A percentile compares a stretch with the other conserved stretches of the same genome.
Evolutionary conservation across 2,888 invertebrate species (phyloP).

Genomic region (Leucophenga maculata): DNA sequence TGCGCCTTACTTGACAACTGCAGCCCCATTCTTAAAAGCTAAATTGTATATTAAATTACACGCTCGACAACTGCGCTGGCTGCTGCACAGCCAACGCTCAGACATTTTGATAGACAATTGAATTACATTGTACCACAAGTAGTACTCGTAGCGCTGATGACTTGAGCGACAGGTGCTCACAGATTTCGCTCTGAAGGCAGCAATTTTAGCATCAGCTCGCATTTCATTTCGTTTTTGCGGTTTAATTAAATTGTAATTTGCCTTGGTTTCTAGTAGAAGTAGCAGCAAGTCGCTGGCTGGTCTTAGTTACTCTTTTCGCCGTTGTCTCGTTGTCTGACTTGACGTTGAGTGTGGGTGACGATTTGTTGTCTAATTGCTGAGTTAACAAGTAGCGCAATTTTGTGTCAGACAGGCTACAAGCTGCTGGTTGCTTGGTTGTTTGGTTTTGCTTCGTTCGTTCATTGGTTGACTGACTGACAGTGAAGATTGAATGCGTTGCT

Average conservation of each 20-base stretch:
- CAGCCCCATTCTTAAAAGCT: constrained; percentile 12
- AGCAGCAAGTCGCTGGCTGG: too few species aligned
- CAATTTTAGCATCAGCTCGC: background rate
- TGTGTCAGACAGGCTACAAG: constrained; percentile 30
- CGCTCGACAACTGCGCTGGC: background rate
- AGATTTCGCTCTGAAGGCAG: background rate
- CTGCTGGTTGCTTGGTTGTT: constrained; percentile 40
- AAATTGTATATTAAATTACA: constrained; percentile 44
- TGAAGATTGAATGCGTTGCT: constrained; percentile 18
- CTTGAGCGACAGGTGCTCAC: constrained; percentile 16
- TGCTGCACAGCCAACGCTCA: background rate
- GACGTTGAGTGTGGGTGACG: constrained; percentile 30
- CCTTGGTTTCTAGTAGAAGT: constrained; percentile 26
- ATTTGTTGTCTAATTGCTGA: constrained; percentile 21
- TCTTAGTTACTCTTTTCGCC: constrained; percentile 32
- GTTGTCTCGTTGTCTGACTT: background rate
- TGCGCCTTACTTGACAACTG: background rate
- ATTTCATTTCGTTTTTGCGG: constrained; percentile 38
- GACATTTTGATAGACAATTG: constrained; percentile 50
- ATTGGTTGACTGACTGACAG: constrained; percentile 39
- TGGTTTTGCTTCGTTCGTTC: too few species aligned
- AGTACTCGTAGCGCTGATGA: constrained; percentile 8
- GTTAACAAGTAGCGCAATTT: constrained; percentile 21
- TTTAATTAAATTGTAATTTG: constrained; percentile 64
- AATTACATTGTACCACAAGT: constrained; percentile 38